Base-by-base conservation (phyloP, 2,113 vertebrate species). In the Suncus etruscus region DNA sequence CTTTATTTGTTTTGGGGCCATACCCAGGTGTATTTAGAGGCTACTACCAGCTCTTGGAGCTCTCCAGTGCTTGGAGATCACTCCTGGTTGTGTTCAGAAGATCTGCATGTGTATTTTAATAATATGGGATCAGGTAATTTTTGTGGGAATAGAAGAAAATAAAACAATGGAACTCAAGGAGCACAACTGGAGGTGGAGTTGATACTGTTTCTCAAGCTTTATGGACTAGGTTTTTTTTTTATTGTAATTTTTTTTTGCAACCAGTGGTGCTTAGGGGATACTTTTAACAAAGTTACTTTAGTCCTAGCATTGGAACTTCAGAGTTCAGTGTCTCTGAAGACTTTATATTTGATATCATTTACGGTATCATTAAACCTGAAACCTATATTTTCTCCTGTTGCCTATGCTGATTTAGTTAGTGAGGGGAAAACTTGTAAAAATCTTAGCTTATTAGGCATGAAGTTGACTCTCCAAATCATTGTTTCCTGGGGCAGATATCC, bases 111-210 rank as follows among this genome's bases (percentile, higher is more conserved):
- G 9, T 51, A 27, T 78, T 75, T 77, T 65, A 8, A 32, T 39
- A 58, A 45, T 66, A 39, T 39, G 24, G 31, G n/a, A 65, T 70
- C 25, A 47, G 58, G 16, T 81, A 48, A 68, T 54, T 91, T 94
- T 96, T 69, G 45, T 45, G 66, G 73, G 15, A 79, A 70, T 69
- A 78, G 48, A n/a, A 76, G 27, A 89, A 87, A 87, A 80, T 50
- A 88, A 51, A 72, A 77, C 8, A 72, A 45, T 15, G 51, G 63
- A 9, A 29, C 11, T 31, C 74, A 32, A 29, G 63, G 51, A 82
- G 5, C 32, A 31, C 29, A 48, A 63, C 11, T 66, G 50, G 31
- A 15, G 16, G 3, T 25, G 32, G 16, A 22, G 22, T 32, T 24
- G 65, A 11, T 18, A 8, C 1, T 39, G 4, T 29, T 84, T 8